Percentiles rank a stretch among this genome's conserved stretches.
Evolutionary conservation across 2,797 vertebrate species (phyloP).

Genomic region (Phalanger gymnotis): DNA sequence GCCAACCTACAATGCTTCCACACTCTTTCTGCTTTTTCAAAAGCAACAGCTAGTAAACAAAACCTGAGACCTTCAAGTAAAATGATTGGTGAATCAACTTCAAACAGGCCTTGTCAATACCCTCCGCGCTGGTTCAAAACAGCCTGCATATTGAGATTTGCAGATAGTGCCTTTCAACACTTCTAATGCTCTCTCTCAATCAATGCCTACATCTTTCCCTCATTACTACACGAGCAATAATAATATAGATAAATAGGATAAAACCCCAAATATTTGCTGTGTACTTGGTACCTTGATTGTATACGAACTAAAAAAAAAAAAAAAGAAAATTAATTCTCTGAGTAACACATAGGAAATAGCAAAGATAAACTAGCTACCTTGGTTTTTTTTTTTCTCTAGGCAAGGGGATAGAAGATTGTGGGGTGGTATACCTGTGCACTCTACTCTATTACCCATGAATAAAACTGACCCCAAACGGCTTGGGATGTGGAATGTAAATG

Average conservation of each 20-base stretch:
- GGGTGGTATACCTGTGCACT: neutral
- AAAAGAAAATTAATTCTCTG: rapidly evolving
- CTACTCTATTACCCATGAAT: neutral
- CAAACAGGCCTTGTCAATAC: neutral
- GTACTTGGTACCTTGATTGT: rapidly evolving
- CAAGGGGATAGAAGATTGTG: neutral
- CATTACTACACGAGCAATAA: neutral
- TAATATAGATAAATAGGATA: rapidly evolving
- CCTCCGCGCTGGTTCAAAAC: neutral
- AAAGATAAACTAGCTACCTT: neutral
- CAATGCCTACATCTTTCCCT: neutral
- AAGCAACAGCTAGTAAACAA: slow-evolving; percentile 25
- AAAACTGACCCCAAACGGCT: neutral
- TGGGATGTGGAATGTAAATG: neutral
- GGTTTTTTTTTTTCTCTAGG: neutral
- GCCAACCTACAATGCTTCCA: slow-evolving; percentile 18
- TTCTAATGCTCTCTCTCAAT: neutral
- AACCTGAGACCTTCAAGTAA: neutral
- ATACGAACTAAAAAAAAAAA: neutral
- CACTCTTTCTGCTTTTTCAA: slow-evolving; percentile 27
- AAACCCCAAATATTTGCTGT: neutral
- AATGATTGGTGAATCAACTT: slow-evolving; percentile 31
- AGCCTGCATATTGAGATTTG: neutral
- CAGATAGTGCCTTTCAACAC: neutral
- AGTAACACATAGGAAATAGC: neutral